Evolutionary conservation across 2,113 vertebrate species (phyloP), one percentile per base, ranked within the genome.

Genomic region (Callithrix jacchus): DNA sequence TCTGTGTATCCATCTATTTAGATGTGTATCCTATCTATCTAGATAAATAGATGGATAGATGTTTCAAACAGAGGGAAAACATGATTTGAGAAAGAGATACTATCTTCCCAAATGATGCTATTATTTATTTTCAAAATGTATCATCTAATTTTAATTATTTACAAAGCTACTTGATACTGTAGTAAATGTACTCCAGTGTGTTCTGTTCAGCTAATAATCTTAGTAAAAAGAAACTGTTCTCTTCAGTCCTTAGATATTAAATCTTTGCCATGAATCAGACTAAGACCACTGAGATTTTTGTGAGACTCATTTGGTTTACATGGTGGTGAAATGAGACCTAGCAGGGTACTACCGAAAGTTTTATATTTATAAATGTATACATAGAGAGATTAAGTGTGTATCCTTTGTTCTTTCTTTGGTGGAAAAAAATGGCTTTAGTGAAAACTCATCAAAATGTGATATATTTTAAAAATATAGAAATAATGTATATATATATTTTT

Each of bases 91-190:
- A 94, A 93, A 49, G 56, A 70, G 32, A 56, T 47, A 30, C 21
- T 42, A 6, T 17, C 5, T 89, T 80, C 54, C 12, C 81, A 49
- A 52, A 64, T 27, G 83, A 17, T 49, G 40, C 32, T 54, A 8
- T 73, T 82, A 11, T 73, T 92, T 79, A 37, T 73, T 91, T 77
- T 91, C 79, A 5, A 42, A 37, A 64, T 58, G 37, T 73, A 4
- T 52, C 68, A n/a, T 49, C 73, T 83, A 42, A 27, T 94, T 93
- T 82, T 73, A 77, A 83, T 93, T 58, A 92, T 89, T 87, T 83
- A 87, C 80, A 82, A 92, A 87, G 42, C 27, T 27, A 42, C 58
- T n/a, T 80, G 42, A 54, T 91, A 25, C 73, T 91, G 61, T 47
- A 45, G 83, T 5, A n/a, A 68, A 73, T 81, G 27, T 76, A 30